A percentile compares a stretch with the other conserved stretches of the same genome.
These are phyloP conservation scores for Phainopepla nitens DNA, from an alignment of 2,113 vertebrate species.

Conservation along the genomic window DNA sequence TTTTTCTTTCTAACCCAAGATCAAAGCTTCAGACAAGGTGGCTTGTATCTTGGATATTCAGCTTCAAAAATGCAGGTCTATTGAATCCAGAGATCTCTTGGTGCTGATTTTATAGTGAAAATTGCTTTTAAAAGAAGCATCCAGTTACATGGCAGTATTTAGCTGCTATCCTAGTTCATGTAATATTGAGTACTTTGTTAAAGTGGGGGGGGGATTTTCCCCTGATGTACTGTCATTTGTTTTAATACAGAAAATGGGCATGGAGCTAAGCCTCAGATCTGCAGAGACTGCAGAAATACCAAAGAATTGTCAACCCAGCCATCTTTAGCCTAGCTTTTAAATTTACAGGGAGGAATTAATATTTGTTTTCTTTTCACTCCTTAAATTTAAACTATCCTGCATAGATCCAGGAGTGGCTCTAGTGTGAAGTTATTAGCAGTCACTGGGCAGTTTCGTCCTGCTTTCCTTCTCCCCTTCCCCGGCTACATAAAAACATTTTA, in stretches of 20 bases:
- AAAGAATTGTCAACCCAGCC: background rate
- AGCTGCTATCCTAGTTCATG: background rate
- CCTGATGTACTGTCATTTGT: background rate
- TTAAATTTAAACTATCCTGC: background rate
- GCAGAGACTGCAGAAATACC: background rate
- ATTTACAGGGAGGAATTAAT: background rate
- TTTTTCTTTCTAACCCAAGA: slow-evolving; percentile 35
- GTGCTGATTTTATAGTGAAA: slow-evolving; percentile 25
- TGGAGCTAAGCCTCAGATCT: background rate
- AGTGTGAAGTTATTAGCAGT: background rate
- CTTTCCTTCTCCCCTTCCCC: background rate
- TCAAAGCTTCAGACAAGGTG: slow-evolving; percentile 30
- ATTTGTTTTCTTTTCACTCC: background rate
- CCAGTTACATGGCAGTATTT: background rate
- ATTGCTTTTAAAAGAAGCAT: background rate
- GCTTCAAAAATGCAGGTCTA: background rate
- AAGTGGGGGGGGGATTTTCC: background rate
- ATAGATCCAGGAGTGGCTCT: background rate
- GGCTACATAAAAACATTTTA: accelerated
- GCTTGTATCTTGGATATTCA: slow-evolving; percentile 10
- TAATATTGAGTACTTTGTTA: background rate
- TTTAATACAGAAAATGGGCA: background rate
- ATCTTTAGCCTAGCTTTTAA: background rate
- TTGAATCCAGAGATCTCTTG: background rate
- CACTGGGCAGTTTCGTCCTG: background rate